A percentile compares a stretch with the other conserved stretches of the same genome.
These are phyloP conservation scores for Pangasianodon hypophthalmus DNA, from an alignment of 2,113 vertebrate species.

Conservation along the genomic window DNA sequence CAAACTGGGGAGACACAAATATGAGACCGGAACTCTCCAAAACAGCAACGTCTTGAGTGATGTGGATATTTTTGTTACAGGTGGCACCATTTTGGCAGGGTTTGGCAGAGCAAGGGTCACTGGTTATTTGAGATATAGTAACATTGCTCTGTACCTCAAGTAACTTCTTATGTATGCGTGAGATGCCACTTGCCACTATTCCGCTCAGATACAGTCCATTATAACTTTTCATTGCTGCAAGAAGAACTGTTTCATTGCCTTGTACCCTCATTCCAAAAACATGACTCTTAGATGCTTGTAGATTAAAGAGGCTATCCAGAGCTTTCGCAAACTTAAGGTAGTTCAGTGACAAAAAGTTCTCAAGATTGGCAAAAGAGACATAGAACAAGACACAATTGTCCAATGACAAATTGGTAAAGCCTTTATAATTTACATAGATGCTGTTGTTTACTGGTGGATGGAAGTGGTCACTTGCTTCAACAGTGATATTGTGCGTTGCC, in stretches of 20 bases:
- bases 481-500: slow-evolving; percentile 72
- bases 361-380: slow-evolving; percentile 64
- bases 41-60: slow-evolving; percentile 66
- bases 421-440: slow-evolving; percentile 74
- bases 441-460: slow-evolving; percentile 74
- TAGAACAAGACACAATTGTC: slow-evolving; percentile 75
- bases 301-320: slow-evolving; percentile 73
- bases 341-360: slow-evolving; percentile 70
- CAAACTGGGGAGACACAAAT: slow-evolving; percentile 71
- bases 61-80: slow-evolving; percentile 71
- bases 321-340: slow-evolving; percentile 75
- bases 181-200: slow-evolving; percentile 70
- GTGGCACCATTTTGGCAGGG: slow-evolving; percentile 71
- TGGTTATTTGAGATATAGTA: slow-evolving; percentile 71
- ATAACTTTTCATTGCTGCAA: slow-evolving; percentile 74
- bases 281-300: slow-evolving; percentile 75
- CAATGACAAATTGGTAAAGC: slow-evolving; percentile 74
- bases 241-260: slow-evolving; percentile 65
- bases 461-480: slow-evolving; percentile 71
- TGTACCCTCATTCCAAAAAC: slow-evolving; percentile 74
- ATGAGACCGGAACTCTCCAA: slow-evolving; percentile 71
- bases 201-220: slow-evolving; percentile 72
- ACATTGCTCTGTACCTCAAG: slow-evolving; percentile 72
- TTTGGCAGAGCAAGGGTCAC: slow-evolving; percentile 68
- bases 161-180: slow-evolving; percentile 67